Conservation (phyloP, 2,113 vertebrate genomes). For the Sander lucioperca region DNA sequence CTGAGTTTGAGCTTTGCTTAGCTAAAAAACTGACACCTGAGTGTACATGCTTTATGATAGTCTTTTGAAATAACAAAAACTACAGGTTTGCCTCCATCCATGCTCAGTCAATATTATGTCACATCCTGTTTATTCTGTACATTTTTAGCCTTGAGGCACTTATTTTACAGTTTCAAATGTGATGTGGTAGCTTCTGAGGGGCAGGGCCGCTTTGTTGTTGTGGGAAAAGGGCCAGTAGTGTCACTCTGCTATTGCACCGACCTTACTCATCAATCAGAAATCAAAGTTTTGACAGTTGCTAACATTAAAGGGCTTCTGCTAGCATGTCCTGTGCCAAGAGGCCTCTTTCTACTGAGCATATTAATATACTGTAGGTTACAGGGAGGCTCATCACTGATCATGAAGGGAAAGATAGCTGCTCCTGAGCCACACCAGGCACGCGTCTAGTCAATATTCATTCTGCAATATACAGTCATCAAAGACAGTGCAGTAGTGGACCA, state of each 20-base stretch:
- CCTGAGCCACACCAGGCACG: constrained; percentile 45
- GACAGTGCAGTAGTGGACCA: constrained; percentile 24
- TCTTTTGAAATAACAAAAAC: constrained; percentile 6
- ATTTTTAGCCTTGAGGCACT: constrained; percentile 12
- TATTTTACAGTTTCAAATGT: neutral
- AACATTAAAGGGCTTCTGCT: constrained; percentile 75
- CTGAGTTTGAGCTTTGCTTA: neutral
- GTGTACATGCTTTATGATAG: neutral
- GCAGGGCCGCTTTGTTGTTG: constrained; percentile 42
- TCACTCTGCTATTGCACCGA: constrained; percentile 66
- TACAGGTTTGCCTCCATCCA: neutral
- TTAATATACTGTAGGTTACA: constrained; percentile 69
- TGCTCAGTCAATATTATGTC: constrained; percentile 11
- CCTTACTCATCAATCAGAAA: constrained; percentile 79
- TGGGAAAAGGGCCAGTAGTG: constrained; percentile 48
- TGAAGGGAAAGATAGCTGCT: constrained; percentile 51
- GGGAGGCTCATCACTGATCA: constrained; percentile 65
- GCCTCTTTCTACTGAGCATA: constrained; percentile 73
- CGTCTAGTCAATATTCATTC: constrained; percentile 50
- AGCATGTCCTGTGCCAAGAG: constrained; percentile 69
- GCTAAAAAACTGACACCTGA: neutral
- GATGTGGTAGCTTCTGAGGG: constrained; percentile 14
- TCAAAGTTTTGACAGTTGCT: constrained; percentile 73
- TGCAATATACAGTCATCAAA: constrained; percentile 62
- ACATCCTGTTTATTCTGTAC: constrained; percentile 17